Base-by-base conservation (phyloP, 1,140 invertebrate species). In the Patella vulgata region DNA sequence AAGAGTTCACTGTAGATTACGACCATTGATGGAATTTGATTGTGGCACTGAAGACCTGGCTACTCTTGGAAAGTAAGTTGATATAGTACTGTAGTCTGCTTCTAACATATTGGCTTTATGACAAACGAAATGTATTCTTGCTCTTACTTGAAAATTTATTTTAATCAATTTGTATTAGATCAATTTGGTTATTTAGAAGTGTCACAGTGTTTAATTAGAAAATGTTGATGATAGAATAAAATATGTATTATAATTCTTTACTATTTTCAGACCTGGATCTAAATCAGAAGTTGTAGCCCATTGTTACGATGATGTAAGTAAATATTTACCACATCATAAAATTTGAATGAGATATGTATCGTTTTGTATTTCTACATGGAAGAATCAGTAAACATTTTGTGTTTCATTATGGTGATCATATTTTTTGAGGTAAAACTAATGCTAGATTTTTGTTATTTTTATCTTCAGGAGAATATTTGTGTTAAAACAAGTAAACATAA, bases 11-110 rank as follows among this genome's bases (percentile, higher is more conserved):
- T 76, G 80, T 63, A 66, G 80, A 59, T 30, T 82, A 17, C 56
- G 80, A 33, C 80, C 80, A 12, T 56, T 82, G 9, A 76, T 80
- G 73, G 78, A 77, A 40, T 79, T 79, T 77, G 80, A 82, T 50
- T 42, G 59, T 57, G 74, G 71, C 12, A 67, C 58, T 59, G 71
- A 79, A 42, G 78, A 80, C 33, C 33, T 54, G 1, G 27, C 60
- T 27, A 58, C 71, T 23, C 52, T 80, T 11, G 77, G 76, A 56
- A 75, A 71, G 79, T 81, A 63, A 63, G 53, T 9, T n/a, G 11
- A 48, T 11, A 33, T 39, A 25, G 21, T 40, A 43, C 9, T 53
- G 2, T 27, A 9, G 5, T 12, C 4, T 6, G 19, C 6, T 27
- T 30, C 57, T 9, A 44, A 28, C 6, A 56, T 19, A 4, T 14